Base-by-base conservation (phyloP, 2,888 invertebrate genomes). In the Dolomedes plantarius region DNA sequence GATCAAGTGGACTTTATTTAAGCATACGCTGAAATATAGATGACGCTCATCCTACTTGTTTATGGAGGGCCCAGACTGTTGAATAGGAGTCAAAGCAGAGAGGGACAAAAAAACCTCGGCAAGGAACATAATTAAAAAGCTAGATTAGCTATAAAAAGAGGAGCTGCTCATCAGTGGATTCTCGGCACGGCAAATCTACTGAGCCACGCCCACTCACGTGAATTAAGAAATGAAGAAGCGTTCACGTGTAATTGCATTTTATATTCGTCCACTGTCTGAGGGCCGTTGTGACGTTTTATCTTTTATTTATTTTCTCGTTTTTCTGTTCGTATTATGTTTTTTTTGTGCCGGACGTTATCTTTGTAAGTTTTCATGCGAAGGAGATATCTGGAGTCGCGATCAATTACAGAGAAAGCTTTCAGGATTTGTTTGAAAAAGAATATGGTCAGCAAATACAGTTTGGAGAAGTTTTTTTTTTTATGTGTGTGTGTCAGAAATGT, bases 141-240 rank as follows among this genome's bases (percentile, higher is more conserved):
- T 27, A 71, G 82, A 82, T 82, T 75, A 82, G 64, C 82, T 28
- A 76, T 75, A 82, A 82, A 82, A 82, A 64, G 65, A 68, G 28
- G 39, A 28, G 19, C 11, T 31, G 36, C 71, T 82, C 82, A 82
- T 82, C 82, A 82, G 64, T 31, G 65, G 56, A 81, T 81, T 74
- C 74, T 13, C 31, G n/a, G 46, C 71, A 75, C 82, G 71, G 75
- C 75, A 67, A 1, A 28, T 56, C 76, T 27, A 27, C 62, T 23
- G 32, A 32, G 31, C 81, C 81, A 82, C 82, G 82, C 82, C 82
- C 71, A 71, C 19, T 31, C 50, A 29, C 65, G 56, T 75, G 82
- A 82, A 82, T 82, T 82, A 82, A 82, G 82, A 71, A 82, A 82
- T 82, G 75, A 69, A 75, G 75, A 64, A 74, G 75, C 67, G 68